Conservation (phyloP, 2,113 vertebrate genomes). For the Ictalurus punctatus region DNA sequence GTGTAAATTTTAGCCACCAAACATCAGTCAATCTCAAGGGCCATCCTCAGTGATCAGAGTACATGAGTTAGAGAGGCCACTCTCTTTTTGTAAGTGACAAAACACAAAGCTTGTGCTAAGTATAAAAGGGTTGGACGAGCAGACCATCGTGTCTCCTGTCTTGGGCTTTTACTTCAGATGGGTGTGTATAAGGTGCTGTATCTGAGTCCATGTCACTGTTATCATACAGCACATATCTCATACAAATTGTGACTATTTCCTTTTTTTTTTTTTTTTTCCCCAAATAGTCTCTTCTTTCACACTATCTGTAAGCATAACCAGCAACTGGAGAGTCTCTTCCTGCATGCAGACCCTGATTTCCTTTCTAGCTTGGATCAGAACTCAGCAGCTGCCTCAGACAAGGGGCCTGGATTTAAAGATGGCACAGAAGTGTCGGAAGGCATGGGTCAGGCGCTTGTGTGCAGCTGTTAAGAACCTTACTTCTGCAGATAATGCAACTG, state of each 20-base stretch:
- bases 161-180: slow-evolving; percentile 7
- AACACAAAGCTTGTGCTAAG: slow-evolving; percentile 37
- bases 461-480: slow-evolving; percentile 13
- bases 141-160: slow-evolving; percentile 6
- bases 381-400: slow-evolving; percentile 18
- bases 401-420: slow-evolving; percentile 35
- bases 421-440: slow-evolving; percentile 23
- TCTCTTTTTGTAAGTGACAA: neutral
- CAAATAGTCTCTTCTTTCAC: neutral
- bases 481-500: neutral
- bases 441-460: neutral
- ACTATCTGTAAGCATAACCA: neutral
- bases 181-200: slow-evolving; percentile 27
- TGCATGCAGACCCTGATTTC: slow-evolving; percentile 23
- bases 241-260: neutral
- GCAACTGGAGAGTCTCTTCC: neutral
- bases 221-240: slow-evolving; percentile 36
- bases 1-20: slow-evolving; percentile 8
- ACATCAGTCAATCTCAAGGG: neutral
- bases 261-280: neutral
- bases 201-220: slow-evolving; percentile 23
- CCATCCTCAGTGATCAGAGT: slow-evolving; percentile 5
- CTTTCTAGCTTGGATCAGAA: slow-evolving; percentile 13
- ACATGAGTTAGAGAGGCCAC: slow-evolving; percentile 17
- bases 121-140: slow-evolving; percentile 12